Evolutionary conservation across 2,797 vertebrate species (phyloP).

Genomic region (Myripristis jacobus): DNA sequence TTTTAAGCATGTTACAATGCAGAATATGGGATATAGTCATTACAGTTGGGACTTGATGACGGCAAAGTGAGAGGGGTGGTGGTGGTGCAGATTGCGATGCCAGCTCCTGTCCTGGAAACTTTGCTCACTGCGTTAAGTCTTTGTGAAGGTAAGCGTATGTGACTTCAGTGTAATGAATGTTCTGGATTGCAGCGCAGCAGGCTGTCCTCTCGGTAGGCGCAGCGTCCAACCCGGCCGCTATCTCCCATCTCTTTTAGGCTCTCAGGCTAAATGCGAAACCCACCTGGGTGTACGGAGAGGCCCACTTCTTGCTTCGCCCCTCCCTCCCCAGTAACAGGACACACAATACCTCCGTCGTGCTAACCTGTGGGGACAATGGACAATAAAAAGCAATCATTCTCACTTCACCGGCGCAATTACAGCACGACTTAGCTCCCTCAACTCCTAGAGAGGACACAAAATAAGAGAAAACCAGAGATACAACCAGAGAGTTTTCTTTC

Average conservation of each 20-base stretch:
- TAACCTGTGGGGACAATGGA: constrained; percentile 87
- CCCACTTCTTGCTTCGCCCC: constrained; percentile 72
- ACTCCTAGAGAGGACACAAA: constrained; percentile 21
- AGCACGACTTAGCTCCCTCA: constrained; percentile 49
- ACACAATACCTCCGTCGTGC: constrained; percentile 83
- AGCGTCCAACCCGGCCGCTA: constrained; percentile 59
- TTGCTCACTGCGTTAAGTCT: constrained; percentile 21
- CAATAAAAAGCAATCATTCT: constrained; percentile 75
- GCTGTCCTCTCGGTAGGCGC: constrained; percentile 26
- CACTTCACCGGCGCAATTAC: constrained; percentile 73
- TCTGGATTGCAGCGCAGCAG: constrained; percentile 14
- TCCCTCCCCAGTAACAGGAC: constrained; percentile 72
- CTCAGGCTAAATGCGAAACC: constrained; percentile 88
- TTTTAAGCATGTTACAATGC: constrained; percentile 42
- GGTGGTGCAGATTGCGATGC: constrained; percentile 11
- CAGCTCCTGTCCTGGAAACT: constrained; percentile 23
- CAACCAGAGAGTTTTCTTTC: constrained; percentile 27
- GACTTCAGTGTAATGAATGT: constrained; percentile 26
- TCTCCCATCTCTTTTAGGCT: constrained; percentile 80
- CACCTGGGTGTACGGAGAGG: constrained; percentile 88
- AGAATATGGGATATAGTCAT: constrained; percentile 45
- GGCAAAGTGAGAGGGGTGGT: constrained; percentile 42
- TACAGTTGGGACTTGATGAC: constrained; percentile 44
- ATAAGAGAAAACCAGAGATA: constrained; percentile 21
- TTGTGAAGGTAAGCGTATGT: constrained; percentile 28